Evolutionary conservation across 2,888 invertebrate species (phyloP).

Genomic region (Stenotaenia linearis): DNA sequence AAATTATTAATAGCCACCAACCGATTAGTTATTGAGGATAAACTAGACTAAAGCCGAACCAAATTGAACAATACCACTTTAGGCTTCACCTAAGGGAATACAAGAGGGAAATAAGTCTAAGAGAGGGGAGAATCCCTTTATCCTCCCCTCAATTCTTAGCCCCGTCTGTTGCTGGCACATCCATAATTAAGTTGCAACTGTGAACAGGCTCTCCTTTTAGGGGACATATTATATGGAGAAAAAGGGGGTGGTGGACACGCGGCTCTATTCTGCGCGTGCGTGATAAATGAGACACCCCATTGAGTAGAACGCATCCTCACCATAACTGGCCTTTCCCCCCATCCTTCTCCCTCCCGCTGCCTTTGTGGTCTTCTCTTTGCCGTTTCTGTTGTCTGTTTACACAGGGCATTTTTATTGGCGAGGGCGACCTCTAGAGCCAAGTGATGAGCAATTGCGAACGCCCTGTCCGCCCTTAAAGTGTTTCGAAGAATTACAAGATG

Average conservation of each 20-base stretch:
- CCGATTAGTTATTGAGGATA: background rate
- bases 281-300: constrained; percentile 24
- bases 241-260: constrained; percentile 21
- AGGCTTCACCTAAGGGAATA: constrained; percentile 7
- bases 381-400: constrained; percentile 7
- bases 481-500: background rate
- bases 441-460: background rate
- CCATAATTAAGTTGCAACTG: constrained; percentile 26
- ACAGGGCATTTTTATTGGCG: background rate
- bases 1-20: too few relatives aligned
- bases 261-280: constrained; percentile 21
- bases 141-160: constrained; percentile 21
- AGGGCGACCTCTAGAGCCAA: background rate
- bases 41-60: background rate
- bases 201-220: constrained; percentile 13
- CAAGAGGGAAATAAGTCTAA: constrained; percentile 22
- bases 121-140: constrained; percentile 17
- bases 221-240: constrained; percentile 8
- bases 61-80: background rate
- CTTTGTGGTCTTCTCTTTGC: constrained; percentile 17
- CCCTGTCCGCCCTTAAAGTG: background rate
- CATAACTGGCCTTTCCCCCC: constrained; percentile 4
- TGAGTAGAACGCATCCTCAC: constrained; percentile 21
- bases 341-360: background rate
- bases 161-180: constrained; percentile 22